phyloP scores from a whole-genome alignment of 2,888 invertebrate genomes.

The Rhodophaea formosa region DNA sequence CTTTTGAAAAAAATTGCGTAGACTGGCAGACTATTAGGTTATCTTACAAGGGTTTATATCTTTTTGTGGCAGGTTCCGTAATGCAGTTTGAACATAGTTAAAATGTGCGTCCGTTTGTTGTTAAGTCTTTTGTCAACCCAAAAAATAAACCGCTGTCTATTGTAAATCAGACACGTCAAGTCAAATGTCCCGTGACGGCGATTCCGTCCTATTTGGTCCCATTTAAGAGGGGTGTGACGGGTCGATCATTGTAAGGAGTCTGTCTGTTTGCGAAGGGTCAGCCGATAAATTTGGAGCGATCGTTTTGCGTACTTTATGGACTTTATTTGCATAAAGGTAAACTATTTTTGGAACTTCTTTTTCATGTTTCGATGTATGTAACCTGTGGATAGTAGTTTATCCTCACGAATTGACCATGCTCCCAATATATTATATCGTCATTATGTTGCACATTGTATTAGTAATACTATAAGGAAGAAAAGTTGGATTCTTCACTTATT shows the following conservation, averaged over 20 bases:
- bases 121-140: not conserved
- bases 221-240: not conserved
- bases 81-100: too few relatives aligned
- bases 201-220: slow-evolving; percentile 1
- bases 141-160: not conserved
- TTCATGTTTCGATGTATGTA: too few relatives aligned
- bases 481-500: too few relatives aligned
- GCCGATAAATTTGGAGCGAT: not conserved
- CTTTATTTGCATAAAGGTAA: slow-evolving; percentile 10
- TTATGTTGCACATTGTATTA: too few relatives aligned
- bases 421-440: too few relatives aligned
- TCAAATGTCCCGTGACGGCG: not conserved
- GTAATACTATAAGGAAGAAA: too few relatives aligned
- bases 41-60: too few relatives aligned
- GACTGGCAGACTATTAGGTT: too few relatives aligned
- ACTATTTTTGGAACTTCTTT: slow-evolving; percentile 2
- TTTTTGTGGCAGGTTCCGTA: too few relatives aligned
- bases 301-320: slow-evolving; percentile 8
- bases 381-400: too few relatives aligned
- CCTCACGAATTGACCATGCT: too few relatives aligned
- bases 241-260: slow-evolving; percentile 1
- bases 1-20: too few relatives aligned
- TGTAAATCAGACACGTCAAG: slow-evolving; percentile 4
- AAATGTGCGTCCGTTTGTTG: not conserved
- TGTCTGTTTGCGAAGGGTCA: slow-evolving; percentile 14